Conservation (phyloP, 1,140 invertebrate genomes). For the Adoxophyes honmai region DNA sequence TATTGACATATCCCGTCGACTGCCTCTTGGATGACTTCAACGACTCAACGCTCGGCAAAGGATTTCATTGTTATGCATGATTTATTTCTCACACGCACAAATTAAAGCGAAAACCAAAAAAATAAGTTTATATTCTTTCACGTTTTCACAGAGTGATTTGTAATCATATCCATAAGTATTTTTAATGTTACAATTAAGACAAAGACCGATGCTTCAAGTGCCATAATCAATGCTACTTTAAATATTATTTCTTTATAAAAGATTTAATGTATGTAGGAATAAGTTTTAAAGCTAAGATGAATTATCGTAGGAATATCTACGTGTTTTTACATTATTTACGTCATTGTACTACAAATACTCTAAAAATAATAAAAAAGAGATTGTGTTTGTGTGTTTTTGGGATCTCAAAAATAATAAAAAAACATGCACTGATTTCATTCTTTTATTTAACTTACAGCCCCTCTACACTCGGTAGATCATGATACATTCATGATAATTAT, state of each 20-base stretch:
- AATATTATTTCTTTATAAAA: constrained; percentile 25
- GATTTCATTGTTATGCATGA: constrained; percentile 20
- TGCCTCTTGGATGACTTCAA: constrained; percentile 16
- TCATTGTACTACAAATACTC: constrained; percentile 34
- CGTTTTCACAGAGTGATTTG: constrained; percentile 43
- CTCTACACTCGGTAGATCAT: too few species aligned
- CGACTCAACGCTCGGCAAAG: constrained; percentile 34
- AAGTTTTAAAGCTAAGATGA: constrained; percentile 12
- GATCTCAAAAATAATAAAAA: constrained; percentile 76
- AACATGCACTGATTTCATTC: constrained; percentile 47
- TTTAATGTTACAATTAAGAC: constrained; percentile 31
- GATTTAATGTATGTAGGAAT: constrained; percentile 19
- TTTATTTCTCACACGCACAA: constrained; percentile 41
- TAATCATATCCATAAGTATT: constrained; percentile 20
- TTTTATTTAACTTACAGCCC: background rate
- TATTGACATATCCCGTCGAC: background rate
- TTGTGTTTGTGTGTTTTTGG: constrained; percentile 72
- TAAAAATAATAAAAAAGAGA: constrained; percentile 35
- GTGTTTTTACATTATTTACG: constrained; percentile 26
- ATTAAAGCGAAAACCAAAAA: constrained; percentile 43
- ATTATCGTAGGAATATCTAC: constrained; percentile 22
- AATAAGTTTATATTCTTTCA: constrained; percentile 38
- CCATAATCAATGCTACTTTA: constrained; percentile 45
- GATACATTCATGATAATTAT: too few species aligned
- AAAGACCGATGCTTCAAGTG: constrained; percentile 58